A percentile compares a stretch with the other conserved stretches of the same genome.
Conservation (phyloP, 1,140 invertebrate genomes). For the Drosophila ercepeae region DNA sequence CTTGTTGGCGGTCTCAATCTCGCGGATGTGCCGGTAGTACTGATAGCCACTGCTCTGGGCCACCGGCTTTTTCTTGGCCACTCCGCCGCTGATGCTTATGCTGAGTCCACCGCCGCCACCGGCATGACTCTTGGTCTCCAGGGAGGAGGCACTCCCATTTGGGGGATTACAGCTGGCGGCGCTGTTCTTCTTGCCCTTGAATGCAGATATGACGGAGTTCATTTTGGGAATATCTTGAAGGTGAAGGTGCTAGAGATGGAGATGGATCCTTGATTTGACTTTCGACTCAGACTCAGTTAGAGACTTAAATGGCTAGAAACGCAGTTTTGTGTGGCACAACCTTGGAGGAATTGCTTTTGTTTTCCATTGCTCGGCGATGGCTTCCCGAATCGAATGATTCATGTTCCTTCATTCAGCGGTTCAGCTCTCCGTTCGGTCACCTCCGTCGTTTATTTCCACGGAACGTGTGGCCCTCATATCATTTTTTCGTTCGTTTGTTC, state of each 20-base stretch:
- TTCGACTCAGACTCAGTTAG: not conserved
- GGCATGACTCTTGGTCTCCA: conserved; percentile 24
- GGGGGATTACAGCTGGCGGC: conserved; percentile 11
- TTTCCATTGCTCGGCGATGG: conserved; percentile 18
- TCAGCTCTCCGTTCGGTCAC: conserved; percentile 5
- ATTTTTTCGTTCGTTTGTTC: too few species aligned
- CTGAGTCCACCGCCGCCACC: conserved; percentile 17
- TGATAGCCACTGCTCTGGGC: conserved; percentile 80
- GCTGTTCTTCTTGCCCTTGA: conserved; percentile 74
- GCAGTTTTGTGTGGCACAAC: conserved; percentile 32
- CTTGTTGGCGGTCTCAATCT: conserved; percentile 81
- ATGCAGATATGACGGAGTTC: conserved; percentile 84
- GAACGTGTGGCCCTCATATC: conserved; percentile 24
- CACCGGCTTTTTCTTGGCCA: conserved; percentile 60
- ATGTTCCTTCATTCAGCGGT: not conserved
- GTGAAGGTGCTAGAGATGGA: conserved; percentile 6
- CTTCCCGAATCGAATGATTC: not conserved
- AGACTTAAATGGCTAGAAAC: conserved; percentile 12
- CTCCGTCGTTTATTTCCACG: not conserved
- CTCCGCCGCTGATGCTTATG: conserved; percentile 50
- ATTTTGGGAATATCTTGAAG: too few species aligned
- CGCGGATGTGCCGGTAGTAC: conserved; percentile 80
- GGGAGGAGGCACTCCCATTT: not conserved
- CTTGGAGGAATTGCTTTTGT: conserved; percentile 31
- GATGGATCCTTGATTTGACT: conserved; percentile 3